These are phyloP conservation scores for Sebastes wilsoni DNA, from an alignment of 2,797 vertebrate species.

Conservation along the genomic window DNA sequence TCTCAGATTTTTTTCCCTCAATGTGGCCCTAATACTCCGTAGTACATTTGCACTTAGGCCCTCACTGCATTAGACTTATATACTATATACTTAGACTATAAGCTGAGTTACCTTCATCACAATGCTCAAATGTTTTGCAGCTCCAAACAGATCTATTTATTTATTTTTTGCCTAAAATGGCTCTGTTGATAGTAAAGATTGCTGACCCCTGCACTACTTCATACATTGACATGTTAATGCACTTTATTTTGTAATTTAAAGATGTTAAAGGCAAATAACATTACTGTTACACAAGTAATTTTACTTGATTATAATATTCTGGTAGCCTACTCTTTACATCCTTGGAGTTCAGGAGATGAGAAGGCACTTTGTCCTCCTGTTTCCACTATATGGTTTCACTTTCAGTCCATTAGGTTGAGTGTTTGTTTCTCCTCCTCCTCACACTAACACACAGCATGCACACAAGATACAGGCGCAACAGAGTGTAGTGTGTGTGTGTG, in stretches of 20 bases:
- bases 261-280: neutral
- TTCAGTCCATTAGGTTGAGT: slow-evolving; percentile 35
- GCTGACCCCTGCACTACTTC: too few species aligned
- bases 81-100: too few species aligned
- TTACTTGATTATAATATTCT: neutral
- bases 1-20: too few species aligned
- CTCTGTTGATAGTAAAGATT: too few species aligned
- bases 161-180: too few species aligned
- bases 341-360: neutral
- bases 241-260: neutral
- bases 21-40: too few species aligned
- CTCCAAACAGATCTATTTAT: too few species aligned
- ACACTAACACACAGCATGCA: slow-evolving; percentile 17
- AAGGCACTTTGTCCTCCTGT: slow-evolving; percentile 4
- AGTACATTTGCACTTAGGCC: too few species aligned
- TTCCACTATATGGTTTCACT: slow-evolving; percentile 30
- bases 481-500: slow-evolving; percentile 17
- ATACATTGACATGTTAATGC: neutral
- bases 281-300: neutral
- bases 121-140: too few species aligned
- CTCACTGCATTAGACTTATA: too few species aligned
- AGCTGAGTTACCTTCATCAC: too few species aligned
- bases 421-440: slow-evolving; percentile 38
- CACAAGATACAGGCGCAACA: slow-evolving; percentile 5
- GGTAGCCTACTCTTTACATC: neutral